Base-by-base conservation (phyloP, 2,888 invertebrate species). In the Drosophila mimica region DNA sequence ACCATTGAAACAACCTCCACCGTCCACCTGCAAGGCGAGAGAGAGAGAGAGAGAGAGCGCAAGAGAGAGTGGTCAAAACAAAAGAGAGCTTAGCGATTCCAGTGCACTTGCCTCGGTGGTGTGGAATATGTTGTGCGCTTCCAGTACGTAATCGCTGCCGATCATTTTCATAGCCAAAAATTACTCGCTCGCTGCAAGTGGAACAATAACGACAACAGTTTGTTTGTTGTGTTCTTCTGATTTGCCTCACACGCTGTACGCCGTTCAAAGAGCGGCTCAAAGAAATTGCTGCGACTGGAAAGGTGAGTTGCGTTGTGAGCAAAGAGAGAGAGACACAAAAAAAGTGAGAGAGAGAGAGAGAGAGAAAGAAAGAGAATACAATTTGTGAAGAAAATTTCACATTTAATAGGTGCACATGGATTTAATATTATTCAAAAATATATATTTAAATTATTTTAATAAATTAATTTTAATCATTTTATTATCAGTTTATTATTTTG, bases 41-140 rank as follows among this genome's bases (percentile, higher is more conserved):
- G 28, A 43, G 49, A 51, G 7, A 54, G 52, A 38, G 74, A 68
- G 75, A 74, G 71, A 70, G 77, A 82, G 28, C 17, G 17, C 0
- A 34, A 46, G 15, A 46, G 46, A 64, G 46, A 43, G 13, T n/a
- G 36, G 25, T 57, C 30, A 62, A 71, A 71, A 70, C 61, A 74
- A 80, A 74, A 82, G 30, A 15, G 31, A 28, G 13, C 31, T 30
- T 30, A 34, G 17, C 33, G 36, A 38, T 70, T 80, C 64, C 58
- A 68, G 20, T 70, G 57, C 79, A 82, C 88, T 85, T 92, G 97
- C 97, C 95, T 97, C 97, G 70, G 97, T 97, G 38, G 97, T 97
- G 92, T 98, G 97, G 91, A 96, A 98, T 67, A 98, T 97, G 93
- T 97, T 97, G 89, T 96, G 96, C 82, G 98, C 94, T 92, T 98